Evolutionary conservation across 2,888 invertebrate genomes (phyloP), one percentile per base, ranked within the genome.

Genomic region (Diaprepes abbreviatus): DNA sequence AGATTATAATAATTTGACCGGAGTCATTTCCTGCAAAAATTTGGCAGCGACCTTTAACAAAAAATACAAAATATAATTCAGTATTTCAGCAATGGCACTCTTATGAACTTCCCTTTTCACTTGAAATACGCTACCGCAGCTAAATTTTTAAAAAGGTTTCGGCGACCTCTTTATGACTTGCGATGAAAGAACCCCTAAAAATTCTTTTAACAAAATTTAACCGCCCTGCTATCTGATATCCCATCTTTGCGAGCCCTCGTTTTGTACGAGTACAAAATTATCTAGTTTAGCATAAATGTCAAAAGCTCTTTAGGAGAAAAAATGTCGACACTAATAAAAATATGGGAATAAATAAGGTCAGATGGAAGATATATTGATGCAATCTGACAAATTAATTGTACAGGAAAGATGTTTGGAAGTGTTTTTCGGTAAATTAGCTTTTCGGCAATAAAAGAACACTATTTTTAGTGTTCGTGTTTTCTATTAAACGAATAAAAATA

Each of bases 231-330:
- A 63, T 63, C 38, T 40, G 38, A 38, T 28, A 52, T 55, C 64
- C 35, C 33, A 64, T 55, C 64, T 64, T 43, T 31, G 54, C 31
- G 21, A 43, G 43, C 12, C 10, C 55, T 40, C 40, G 33, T 43
- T 58, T 14, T 40, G 17, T 64, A 54, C 64, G 52, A 63, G 52
- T 38, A 50, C 52, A 24, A 63, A 63, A 64, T 64, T 64, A 64
- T 55, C 55, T 55, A 64, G 64, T 64, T 64, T 64, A 64, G 55
- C 64, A 64, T 64, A 64, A 64, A 64, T 64, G 40, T 54, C 64
- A 19, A 43, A 31, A 35, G 54, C 64, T 16, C 35, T 64, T 52
- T 43, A 45, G 14, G 1, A 17, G 24, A 24, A 50, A 50, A 50
- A 58, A 58, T 36, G 58, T 43, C 58, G 43, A 58, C 58, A 28